Evolutionary conservation across 2,888 invertebrate species (phyloP).

Genomic region (Amiota minor): DNA sequence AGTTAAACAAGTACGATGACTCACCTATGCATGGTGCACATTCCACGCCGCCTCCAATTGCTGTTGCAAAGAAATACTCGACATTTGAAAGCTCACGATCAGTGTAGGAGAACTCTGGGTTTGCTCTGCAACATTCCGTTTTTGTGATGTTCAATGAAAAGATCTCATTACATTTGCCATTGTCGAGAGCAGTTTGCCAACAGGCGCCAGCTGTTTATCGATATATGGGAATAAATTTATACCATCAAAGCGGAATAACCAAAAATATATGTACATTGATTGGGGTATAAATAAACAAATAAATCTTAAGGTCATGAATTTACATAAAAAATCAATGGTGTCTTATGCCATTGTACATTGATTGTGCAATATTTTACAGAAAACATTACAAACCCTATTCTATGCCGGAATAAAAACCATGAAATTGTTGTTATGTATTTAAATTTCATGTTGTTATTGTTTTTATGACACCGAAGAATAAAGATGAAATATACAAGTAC

Average conservation of each 20-base stretch:
- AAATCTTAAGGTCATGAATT: too few relatives aligned
- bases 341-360: too few relatives aligned
- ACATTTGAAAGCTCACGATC: slow-evolving; percentile 72
- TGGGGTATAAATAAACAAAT: too few relatives aligned
- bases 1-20: slow-evolving; percentile 30
- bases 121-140: slow-evolving; percentile 83
- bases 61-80: slow-evolving; percentile 72
- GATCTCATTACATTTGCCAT: slow-evolving; percentile 88
- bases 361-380: too few relatives aligned
- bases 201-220: slow-evolving; percentile 82
- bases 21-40: slow-evolving; percentile 73
- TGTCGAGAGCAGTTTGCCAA: slow-evolving; percentile 87
- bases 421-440: too few relatives aligned
- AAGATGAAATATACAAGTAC: too few relatives aligned
- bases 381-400: too few relatives aligned
- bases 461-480: too few relatives aligned
- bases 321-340: too few relatives aligned
- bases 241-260: background rate
- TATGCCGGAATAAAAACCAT: too few relatives aligned
- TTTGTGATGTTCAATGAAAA: slow-evolving; percentile 83
- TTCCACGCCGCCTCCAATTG: slow-evolving; percentile 71
- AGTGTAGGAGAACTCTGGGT: slow-evolving; percentile 71
- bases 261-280: too few relatives aligned
- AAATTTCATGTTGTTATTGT: too few relatives aligned
- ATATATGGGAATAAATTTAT: slow-evolving; percentile 36